phyloP scores from a whole-genome alignment of 2,797 vertebrate genomes.

The Balearica regulorum region DNA sequence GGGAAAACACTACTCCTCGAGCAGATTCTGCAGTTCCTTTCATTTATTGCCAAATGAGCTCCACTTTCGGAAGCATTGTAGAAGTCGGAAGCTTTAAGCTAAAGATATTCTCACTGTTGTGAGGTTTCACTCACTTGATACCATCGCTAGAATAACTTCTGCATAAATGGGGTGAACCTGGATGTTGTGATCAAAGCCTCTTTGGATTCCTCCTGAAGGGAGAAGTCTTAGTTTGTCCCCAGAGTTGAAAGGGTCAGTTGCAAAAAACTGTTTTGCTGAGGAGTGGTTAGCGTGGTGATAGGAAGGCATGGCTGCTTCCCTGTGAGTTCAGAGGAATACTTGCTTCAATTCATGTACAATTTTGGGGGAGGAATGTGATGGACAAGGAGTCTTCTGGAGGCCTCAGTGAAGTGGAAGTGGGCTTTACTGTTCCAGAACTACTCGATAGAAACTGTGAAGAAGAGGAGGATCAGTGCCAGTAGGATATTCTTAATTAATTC shows the following conservation, averaged over 20 bases:
- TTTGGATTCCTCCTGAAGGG: background rate
- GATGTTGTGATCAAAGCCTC: background rate
- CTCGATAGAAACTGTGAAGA: background rate
- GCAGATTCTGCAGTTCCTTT: background rate
- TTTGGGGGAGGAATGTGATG: background rate
- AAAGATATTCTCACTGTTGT: background rate
- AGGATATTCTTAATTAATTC: background rate
- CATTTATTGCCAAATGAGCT: background rate
- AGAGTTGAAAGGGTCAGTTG: background rate
- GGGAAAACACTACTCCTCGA: background rate
- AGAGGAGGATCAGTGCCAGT: background rate
- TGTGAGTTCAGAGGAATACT: background rate
- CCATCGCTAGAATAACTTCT: background rate
- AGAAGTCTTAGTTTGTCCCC: background rate
- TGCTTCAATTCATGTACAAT: background rate
- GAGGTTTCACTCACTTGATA: background rate
- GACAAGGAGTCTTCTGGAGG: background rate
- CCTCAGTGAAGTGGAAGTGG: background rate
- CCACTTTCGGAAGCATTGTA: background rate
- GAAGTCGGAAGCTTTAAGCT: background rate
- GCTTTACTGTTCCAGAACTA: background rate
- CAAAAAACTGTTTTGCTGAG: fast-evolving
- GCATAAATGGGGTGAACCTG: background rate
- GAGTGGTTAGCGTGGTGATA: background rate
- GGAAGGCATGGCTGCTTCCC: background rate